Conservation (phyloP, 2,113 vertebrate genomes). For the Peucedramus taeniatus region DNA sequence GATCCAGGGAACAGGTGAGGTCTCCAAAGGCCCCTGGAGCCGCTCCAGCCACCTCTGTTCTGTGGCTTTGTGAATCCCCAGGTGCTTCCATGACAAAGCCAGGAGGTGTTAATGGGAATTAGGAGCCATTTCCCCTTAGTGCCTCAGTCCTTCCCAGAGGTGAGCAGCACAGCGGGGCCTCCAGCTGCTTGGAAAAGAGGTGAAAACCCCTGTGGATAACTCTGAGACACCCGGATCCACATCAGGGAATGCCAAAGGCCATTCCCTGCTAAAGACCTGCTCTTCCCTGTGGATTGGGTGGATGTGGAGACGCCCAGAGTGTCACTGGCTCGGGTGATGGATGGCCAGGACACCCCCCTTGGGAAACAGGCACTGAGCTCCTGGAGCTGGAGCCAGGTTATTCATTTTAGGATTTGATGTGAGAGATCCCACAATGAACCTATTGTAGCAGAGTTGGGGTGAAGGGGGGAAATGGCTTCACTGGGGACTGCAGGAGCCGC, state of each 20-base stretch:
- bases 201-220: neutral
- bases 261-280: neutral
- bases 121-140: slow-evolving; percentile 8
- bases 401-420: accelerated
- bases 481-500: neutral
- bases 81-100: neutral
- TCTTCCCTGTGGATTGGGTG: neutral
- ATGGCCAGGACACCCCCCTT: neutral
- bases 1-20: neutral
- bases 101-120: neutral
- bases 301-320: neutral
- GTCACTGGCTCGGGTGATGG: neutral
- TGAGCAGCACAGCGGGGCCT: neutral
- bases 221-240: neutral
- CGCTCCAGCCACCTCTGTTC: neutral
- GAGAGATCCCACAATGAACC: neutral
- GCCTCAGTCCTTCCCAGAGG: accelerated
- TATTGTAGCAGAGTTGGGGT: neutral
- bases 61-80: neutral
- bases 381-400: neutral
- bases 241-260: neutral
- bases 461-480: neutral
- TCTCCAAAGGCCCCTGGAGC: neutral
- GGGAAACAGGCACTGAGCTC: neutral
- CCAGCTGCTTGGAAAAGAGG: neutral